Percentiles rank a stretch among this genome's conserved stretches.
phyloP scores from a whole-genome alignment of 2,113 vertebrate genomes.

The Phainopepla nitens region DNA sequence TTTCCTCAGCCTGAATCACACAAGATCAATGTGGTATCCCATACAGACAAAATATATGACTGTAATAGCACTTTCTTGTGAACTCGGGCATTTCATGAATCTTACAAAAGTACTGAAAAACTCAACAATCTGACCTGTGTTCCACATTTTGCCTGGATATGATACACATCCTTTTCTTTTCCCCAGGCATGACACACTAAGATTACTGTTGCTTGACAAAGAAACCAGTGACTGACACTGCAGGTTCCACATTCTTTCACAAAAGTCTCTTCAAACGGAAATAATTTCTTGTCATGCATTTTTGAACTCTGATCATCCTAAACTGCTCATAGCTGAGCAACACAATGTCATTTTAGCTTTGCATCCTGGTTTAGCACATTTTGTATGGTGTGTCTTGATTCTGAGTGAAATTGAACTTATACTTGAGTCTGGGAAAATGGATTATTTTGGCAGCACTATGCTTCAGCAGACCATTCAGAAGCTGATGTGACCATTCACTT shows the following conservation, averaged over 20 bases:
- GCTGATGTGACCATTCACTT: neutral
- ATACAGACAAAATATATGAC: neutral
- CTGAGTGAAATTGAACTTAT: neutral
- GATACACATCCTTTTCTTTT: neutral
- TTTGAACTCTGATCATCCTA: neutral
- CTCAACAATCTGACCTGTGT: neutral
- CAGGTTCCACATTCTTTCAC: neutral
- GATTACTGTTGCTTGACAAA: neutral
- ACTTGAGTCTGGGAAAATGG: neutral
- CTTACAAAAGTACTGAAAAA: neutral
- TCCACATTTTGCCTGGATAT: neutral
- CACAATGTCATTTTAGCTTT: neutral
- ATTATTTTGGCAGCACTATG: neutral
- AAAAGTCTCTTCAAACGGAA: neutral
- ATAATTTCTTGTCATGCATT: neutral
- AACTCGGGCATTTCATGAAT: neutral
- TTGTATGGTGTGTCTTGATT: neutral
- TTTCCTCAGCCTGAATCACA: neutral
- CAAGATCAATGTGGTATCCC: neutral
- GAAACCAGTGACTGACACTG: neutral
- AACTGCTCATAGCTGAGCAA: neutral
- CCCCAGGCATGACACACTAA: neutral
- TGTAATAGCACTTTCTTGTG: neutral
- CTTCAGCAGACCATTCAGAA: neutral
- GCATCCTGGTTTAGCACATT: neutral